Evolutionary conservation across 2,113 vertebrate genomes (phyloP).

Genomic region (Lasiurus cinereus): DNA sequence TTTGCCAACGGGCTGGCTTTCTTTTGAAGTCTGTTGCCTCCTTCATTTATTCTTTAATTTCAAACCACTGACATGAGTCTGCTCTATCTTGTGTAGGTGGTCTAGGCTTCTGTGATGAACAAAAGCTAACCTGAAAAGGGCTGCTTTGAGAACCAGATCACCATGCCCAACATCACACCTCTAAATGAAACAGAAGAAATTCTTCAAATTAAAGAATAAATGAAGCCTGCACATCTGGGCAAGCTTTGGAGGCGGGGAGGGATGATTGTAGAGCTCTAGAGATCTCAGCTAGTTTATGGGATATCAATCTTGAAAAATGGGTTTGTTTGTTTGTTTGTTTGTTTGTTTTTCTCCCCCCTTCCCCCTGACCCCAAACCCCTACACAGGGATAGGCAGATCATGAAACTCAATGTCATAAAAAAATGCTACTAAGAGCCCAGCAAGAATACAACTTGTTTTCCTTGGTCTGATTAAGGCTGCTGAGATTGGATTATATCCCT

Average conservation of each 20-base stretch:
- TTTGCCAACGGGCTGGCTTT: not conserved
- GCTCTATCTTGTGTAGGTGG: not conserved
- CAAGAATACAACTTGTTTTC: slow-evolving; percentile 75
- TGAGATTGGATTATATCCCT: slow-evolving; percentile 63
- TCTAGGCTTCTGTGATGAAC: slow-evolving; percentile 34
- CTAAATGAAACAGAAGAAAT: slow-evolving; percentile 47
- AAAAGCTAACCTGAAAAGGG: slow-evolving; percentile 16
- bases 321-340: slow-evolving; percentile 29
- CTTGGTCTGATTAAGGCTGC: slow-evolving; percentile 76
- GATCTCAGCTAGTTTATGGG: slow-evolving; percentile 31
- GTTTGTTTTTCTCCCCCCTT: not conserved
- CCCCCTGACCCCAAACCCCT: not conserved
- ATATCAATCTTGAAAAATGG: slow-evolving; percentile 55
- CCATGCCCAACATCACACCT: not conserved
- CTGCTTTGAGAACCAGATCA: slow-evolving; percentile 29
- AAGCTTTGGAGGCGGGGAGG: not conserved
- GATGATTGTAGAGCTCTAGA: not conserved
- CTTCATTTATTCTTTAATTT: slow-evolving; percentile 62
- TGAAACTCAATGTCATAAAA: slow-evolving; percentile 70
- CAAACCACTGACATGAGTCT: not conserved
- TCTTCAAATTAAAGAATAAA: slow-evolving; percentile 50
- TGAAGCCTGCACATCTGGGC: not conserved
- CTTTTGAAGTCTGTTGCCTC: slow-evolving; percentile 44
- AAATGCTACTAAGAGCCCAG: slow-evolving; percentile 75
- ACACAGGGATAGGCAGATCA: slow-evolving; percentile 33